A percentile compares a stretch with the other conserved stretches of the same genome.
These are phyloP conservation scores for Oryctolagus cuniculus DNA, from an alignment of 2,113 vertebrate genomes.

Conservation along the genomic window DNA sequence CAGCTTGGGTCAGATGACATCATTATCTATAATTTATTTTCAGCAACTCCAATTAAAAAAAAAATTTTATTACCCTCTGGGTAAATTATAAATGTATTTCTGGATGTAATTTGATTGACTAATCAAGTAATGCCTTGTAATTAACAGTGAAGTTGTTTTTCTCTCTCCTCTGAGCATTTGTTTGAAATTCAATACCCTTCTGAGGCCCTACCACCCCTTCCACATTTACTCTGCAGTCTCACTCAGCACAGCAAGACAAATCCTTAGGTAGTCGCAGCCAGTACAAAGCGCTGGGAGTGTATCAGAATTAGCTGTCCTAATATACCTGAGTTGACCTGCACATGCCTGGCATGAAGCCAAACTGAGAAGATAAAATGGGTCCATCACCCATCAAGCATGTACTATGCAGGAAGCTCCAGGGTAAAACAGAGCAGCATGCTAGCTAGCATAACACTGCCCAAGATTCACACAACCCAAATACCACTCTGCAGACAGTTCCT, in stretches of 20 bases:
- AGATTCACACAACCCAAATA: background rate
- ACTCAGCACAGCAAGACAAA: background rate
- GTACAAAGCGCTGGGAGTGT: background rate
- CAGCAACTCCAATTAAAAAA: slow-evolving; percentile 58
- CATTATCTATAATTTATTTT: slow-evolving; percentile 67
- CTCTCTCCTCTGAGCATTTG: slow-evolving; percentile 2
- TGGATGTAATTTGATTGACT: slow-evolving; percentile 35
- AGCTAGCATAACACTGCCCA: background rate
- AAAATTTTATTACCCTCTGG: slow-evolving; percentile 8
- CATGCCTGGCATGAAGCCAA: background rate
- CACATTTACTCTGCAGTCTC: background rate
- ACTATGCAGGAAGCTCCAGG: background rate
- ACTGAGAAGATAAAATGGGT: background rate
- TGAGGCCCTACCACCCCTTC: background rate
- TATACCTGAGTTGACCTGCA: background rate
- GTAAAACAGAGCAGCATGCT: background rate
- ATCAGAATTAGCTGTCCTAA: background rate
- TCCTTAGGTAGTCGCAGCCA: background rate
- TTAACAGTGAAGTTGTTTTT: background rate
- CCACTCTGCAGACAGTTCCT: background rate
- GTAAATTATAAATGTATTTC: slow-evolving; percentile 65
- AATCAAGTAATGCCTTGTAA: slow-evolving; percentile 37
- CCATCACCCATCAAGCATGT: background rate
- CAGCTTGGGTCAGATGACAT: slow-evolving; percentile 56
- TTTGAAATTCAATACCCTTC: slow-evolving; percentile 37